Base-by-base conservation (phyloP, 2,113 vertebrate species). In the Pygoscelis adeliae region DNA sequence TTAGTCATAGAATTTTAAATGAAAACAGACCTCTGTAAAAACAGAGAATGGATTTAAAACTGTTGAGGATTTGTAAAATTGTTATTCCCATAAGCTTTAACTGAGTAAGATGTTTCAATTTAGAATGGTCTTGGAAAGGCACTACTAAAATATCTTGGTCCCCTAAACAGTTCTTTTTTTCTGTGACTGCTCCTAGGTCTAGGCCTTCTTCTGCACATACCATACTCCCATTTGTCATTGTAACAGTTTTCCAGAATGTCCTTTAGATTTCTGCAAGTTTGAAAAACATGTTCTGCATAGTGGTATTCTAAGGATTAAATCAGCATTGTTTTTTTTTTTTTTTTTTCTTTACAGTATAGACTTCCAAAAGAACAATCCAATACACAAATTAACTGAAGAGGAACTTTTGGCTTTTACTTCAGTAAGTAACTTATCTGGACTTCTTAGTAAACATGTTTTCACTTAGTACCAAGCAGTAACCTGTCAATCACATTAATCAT, bases 281-380 rank as follows among this genome's bases (percentile, higher is more conserved):
- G 38, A 82, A 76, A 81, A 90, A 73, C 5, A 1, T 74, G 22
- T 82, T 93, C 56, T 63, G 34, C 77, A 20, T 93, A 92, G 44
- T 26, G 58, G 32, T 26, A 52, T 71, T 52, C 46, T 90, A 30
- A 27, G 53, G 32, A 56, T 90, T 92, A 81, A 56, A 93, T 82
- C 26, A 67, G 6, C 36, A 26, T 86, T 63, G 50, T 15, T 70
- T 13, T 34, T 49, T 80, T 80, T 77, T 44, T 46, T 23, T 73
- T 30, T 69, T 34, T 58, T 90, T 83, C 6, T 92, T 97, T 80
- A 80, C 98, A 99, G 99, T 97, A 98, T 98, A 55, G 98, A 99
- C 97, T 99, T 99, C 95, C 99, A 99, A 90, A 99, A 99, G 98
- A 99, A 99, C 94, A 99, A 99, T 89, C 99, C 99, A 27, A 98